Evolutionary conservation across 2,113 vertebrate genomes (phyloP), one percentile per base, ranked within the genome.

Genomic region (Polypterus bichir): DNA sequence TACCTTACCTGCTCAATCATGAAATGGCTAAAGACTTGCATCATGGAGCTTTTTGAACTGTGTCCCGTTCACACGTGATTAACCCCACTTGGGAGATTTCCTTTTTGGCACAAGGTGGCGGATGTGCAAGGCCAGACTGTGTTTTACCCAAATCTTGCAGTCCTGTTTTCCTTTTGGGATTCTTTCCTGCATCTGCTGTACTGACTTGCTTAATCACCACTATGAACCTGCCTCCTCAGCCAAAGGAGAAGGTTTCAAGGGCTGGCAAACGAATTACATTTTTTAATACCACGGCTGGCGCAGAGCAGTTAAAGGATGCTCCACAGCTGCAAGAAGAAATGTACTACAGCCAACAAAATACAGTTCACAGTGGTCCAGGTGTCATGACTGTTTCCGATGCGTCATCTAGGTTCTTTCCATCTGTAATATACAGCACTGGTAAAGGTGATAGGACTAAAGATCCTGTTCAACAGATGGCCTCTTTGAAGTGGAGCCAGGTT

Each of bases 211-310:
- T 27, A 27, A 27, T 27, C 27, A 27, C 27, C 84, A 90, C 76
- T 86, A 99, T 98, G 96, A 98, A 91, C 74, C 82, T 95, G 72
- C 94, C 93, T 69, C 86, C 92, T 78, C 93, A 92, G 75, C 91
- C 88, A 71, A 97, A 97, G 82, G 75, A 85, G 74, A 91, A 82
- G 78, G 79, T 74, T 76, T 98, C 93, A 76, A 86, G 94, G 76
- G 79, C 88, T 62, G 92, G 91, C 59, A 99, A 99, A 65, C 87
- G 91, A 67, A 86, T 93, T 76, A 85, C 87, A 1, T 94, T 89
- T 72, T 95, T 96, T 66, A 86, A 66, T 69, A 91, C 95, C 44
- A 90, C 86, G 72, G 83, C 79, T 63, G 62, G 79, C 68, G 9
- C 86, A 47, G 65, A 74, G 57, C 62, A 68, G 0, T 62, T 88